Conservation (phyloP, 2,888 invertebrate genomes). For the Carterocephalus palaemon region DNA sequence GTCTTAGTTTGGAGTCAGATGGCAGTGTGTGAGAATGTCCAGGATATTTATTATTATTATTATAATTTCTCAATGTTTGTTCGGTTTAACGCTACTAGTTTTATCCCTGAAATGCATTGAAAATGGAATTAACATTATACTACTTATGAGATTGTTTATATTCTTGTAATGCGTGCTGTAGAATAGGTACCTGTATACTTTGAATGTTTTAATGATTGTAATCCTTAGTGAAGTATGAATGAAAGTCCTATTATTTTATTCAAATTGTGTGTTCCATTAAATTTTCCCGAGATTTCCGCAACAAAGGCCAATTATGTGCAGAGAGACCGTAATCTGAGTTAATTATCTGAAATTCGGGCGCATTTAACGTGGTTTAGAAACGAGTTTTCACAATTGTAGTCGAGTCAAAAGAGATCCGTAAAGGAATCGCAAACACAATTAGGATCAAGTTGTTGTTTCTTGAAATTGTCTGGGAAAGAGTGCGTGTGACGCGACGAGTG, state of each 20-base stretch:
- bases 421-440: constrained; percentile 74
- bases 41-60: too few relatives aligned
- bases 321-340: constrained; percentile 71
- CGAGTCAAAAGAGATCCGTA: constrained; percentile 68
- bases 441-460: constrained; percentile 66
- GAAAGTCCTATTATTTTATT: constrained; percentile 20
- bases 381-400: constrained; percentile 67
- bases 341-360: constrained; percentile 73
- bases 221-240: constrained; percentile 8
- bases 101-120: too few relatives aligned
- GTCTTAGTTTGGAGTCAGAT: too few relatives aligned
- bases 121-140: too few relatives aligned
- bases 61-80: too few relatives aligned
- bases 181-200: not conserved
- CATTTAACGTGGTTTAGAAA: constrained; percentile 70
- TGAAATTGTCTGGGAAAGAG: constrained; percentile 62
- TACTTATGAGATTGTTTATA: too few relatives aligned
- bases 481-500: constrained; percentile 47
- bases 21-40: too few relatives aligned
- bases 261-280: constrained; percentile 35
- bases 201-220: constrained; percentile 3
- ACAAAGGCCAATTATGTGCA: constrained; percentile 62
- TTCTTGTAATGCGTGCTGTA: too few relatives aligned
- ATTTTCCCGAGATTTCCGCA: constrained; percentile 47
- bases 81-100: too few relatives aligned